These are phyloP conservation scores for Folsomia manolachei DNA, from an alignment of 2,888 invertebrate genomes.

Conservation along the genomic window DNA sequence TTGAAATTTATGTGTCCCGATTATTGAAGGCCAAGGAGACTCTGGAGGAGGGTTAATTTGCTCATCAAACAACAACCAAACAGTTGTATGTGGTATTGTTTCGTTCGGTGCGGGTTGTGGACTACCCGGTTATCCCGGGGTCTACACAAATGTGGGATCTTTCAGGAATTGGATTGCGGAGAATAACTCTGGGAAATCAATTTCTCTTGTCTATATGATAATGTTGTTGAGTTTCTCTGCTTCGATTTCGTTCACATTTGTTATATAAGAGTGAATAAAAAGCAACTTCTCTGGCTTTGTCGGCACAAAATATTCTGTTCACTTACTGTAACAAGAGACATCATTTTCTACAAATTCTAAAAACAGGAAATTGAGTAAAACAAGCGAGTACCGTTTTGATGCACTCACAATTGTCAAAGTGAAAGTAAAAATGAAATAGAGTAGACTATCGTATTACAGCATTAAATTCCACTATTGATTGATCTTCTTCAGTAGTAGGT, in stretches of 20 bases:
- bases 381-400: no score
- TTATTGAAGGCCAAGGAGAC: constrained; percentile 20
- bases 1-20: neutral
- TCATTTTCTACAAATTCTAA: no score
- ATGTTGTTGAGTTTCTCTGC: neutral
- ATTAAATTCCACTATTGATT: no score
- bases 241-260: neutral
- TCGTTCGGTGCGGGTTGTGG: constrained; percentile 20
- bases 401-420: no score
- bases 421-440: no score
- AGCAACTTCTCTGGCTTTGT: no score
- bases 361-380: no score
- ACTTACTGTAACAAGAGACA: no score
- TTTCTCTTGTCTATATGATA: neutral
- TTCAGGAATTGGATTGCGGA: constrained; percentile 14
- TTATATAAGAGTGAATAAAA: neutral
- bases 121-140: constrained; percentile 5
- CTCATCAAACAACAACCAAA: neutral
- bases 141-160: constrained; percentile 17
- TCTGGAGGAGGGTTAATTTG: constrained; percentile 24
- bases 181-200: neutral
- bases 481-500: no score
- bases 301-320: no score
- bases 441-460: no score
- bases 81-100: constrained; percentile 22